phyloP scores from a whole-genome alignment of 1,140 invertebrate genomes.

The Papilio dardanus region DNA sequence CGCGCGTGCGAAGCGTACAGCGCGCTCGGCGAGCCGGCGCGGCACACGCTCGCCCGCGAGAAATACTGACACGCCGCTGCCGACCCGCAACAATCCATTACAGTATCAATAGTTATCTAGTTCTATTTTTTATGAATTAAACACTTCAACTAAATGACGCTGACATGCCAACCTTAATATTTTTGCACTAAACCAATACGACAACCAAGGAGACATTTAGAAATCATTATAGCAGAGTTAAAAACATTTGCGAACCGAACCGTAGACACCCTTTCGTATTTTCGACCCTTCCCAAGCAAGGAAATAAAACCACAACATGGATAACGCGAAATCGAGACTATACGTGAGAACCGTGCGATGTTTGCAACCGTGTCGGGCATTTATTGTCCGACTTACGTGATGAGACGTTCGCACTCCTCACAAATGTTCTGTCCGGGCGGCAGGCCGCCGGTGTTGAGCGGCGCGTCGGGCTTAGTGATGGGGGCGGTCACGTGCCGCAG shows the following conservation, averaged over 20 bases:
- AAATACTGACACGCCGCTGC: slow-evolving; percentile 78
- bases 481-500: slow-evolving; percentile 88
- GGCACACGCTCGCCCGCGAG: slow-evolving; percentile 75
- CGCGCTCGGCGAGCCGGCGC: slow-evolving; percentile 66
- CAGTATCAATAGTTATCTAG: not conserved
- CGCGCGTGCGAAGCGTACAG: slow-evolving; percentile 59
- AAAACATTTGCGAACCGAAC: not conserved
- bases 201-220: not conserved
- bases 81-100: slow-evolving; percentile 55
- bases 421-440: slow-evolving; percentile 95
- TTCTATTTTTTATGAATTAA: not conserved
- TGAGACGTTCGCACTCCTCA: slow-evolving; percentile 95
- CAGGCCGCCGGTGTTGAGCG: slow-evolving; percentile 86
- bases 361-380: slow-evolving; percentile 75
- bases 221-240: not conserved
- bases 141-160: not conserved
- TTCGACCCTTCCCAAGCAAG: not conserved
- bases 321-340: not conserved
- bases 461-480: slow-evolving; percentile 87
- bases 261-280: not conserved
- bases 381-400: slow-evolving; percentile 91
- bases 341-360: slow-evolving; percentile 44
- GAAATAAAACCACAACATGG: not conserved
- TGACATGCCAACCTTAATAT: not conserved
- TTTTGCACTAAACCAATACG: not conserved